Evolutionary conservation across 2,797 vertebrate species (phyloP).

Genomic region (Sebastes steindachneri): DNA sequence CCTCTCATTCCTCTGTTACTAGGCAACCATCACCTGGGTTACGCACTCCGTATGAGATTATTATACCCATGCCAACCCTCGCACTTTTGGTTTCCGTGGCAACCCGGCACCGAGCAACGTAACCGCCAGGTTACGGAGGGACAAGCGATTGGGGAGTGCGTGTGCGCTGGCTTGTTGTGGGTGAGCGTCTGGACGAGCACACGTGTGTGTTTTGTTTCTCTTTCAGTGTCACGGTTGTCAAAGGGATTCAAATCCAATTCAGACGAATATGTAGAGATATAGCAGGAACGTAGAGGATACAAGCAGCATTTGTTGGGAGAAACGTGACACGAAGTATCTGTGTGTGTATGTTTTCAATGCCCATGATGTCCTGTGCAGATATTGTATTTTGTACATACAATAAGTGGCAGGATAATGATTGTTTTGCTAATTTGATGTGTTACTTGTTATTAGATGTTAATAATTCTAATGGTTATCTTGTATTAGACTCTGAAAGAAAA

Average conservation of each 20-base stretch:
- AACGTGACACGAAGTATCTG: neutral
- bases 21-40: slow-evolving; percentile 85
- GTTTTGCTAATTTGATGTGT: neutral
- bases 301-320: neutral
- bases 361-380: neutral
- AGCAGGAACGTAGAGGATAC: neutral
- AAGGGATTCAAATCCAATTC: neutral
- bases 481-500: neutral
- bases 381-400: neutral
- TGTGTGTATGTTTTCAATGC: neutral
- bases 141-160: slow-evolving; percentile 40
- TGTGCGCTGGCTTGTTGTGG: slow-evolving; percentile 8
- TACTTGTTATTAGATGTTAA: neutral
- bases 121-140: slow-evolving; percentile 66
- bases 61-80: slow-evolving; percentile 79
- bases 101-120: slow-evolving; percentile 55
- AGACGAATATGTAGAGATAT: neutral
- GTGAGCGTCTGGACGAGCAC: neutral
- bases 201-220: neutral
- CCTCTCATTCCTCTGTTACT: slow-evolving; percentile 77
- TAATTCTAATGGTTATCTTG: neutral
- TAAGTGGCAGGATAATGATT: neutral
- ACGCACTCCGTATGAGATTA: slow-evolving; percentile 73
- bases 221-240: neutral
- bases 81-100: slow-evolving; percentile 75